These are phyloP conservation scores for Priocnemis perturbator DNA, from an alignment of 2,888 invertebrate species.

Conservation along the genomic window DNA sequence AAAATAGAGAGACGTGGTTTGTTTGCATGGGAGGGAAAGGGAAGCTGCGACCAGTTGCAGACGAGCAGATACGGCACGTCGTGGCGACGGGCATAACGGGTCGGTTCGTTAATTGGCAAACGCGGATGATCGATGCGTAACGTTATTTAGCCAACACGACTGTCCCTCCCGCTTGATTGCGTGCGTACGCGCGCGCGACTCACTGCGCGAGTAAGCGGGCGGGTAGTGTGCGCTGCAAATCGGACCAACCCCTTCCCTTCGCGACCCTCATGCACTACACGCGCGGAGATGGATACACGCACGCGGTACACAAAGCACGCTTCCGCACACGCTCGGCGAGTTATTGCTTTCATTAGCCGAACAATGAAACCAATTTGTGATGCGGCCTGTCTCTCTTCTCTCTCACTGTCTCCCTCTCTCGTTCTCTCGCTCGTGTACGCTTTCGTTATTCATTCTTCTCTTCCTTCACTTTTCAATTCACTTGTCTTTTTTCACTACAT, in stretches of 20 bases:
- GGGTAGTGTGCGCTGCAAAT: constrained; percentile 8
- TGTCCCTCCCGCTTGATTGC: constrained; percentile 1
- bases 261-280: constrained; percentile 10
- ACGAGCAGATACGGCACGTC: constrained; percentile 37
- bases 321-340: constrained; percentile 44
- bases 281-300: constrained; percentile 15
- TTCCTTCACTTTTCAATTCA: too few species aligned
- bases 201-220: too few species aligned
- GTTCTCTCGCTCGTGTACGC: background rate
- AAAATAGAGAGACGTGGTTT: too few species aligned
- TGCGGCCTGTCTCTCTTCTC: constrained; percentile 15
- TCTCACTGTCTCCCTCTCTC: background rate
- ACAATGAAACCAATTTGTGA: constrained; percentile 69
- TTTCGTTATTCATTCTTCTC: too few species aligned
- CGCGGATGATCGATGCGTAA: constrained; percentile 64
- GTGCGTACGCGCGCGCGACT: constrained; percentile 1
- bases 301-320: constrained; percentile 20
- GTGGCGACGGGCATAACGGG: constrained; percentile 46
- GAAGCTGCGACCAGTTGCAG: background rate
- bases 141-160: constrained; percentile 22
- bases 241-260: constrained; percentile 20
- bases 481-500: too few species aligned
- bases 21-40: too few species aligned
- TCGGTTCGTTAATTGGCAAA: constrained; percentile 65
- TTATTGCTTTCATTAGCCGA: constrained; percentile 66